phyloP scores from a whole-genome alignment of 2,888 invertebrate genomes.

The Tenthredo scrophulariae region DNA sequence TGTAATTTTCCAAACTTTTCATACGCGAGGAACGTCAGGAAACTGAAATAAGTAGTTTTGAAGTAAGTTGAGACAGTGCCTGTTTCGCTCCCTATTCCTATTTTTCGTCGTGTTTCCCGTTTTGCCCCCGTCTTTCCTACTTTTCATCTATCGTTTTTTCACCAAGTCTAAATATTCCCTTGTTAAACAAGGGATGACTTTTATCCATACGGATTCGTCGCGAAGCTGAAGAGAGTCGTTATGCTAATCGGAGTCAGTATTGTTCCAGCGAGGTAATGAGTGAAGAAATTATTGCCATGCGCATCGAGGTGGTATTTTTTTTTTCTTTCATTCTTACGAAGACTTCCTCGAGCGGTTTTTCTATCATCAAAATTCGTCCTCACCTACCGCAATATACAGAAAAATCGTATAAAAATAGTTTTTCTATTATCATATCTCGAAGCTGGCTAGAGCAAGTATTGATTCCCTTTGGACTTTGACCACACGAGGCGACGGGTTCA shows the following conservation, averaged over 20 bases:
- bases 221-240: conserved; percentile 43
- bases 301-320: not conserved
- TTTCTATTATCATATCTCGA: not conserved
- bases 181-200: too few relatives aligned
- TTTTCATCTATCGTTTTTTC: too few relatives aligned
- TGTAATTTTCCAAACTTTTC: too few relatives aligned
- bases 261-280: conserved; percentile 18
- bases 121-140: too few relatives aligned
- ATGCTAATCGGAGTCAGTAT: conserved; percentile 42
- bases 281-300: conserved; percentile 11
- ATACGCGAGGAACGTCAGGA: too few relatives aligned
- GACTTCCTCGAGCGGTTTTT: not conserved
- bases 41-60: too few relatives aligned
- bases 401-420: not conserved
- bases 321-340: not conserved
- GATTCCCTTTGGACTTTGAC: conserved; percentile 3
- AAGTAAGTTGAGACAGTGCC: too few relatives aligned
- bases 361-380: not conserved
- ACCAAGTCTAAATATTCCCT: too few relatives aligned
- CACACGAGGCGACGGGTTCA: not conserved
- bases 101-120: too few relatives aligned
- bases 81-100: too few relatives aligned
- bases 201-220: not conserved
- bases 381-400: not conserved
- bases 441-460: not conserved